Evolutionary conservation across 2,888 invertebrate genomes (phyloP).

Genomic region (Hydraecia micacea): DNA sequence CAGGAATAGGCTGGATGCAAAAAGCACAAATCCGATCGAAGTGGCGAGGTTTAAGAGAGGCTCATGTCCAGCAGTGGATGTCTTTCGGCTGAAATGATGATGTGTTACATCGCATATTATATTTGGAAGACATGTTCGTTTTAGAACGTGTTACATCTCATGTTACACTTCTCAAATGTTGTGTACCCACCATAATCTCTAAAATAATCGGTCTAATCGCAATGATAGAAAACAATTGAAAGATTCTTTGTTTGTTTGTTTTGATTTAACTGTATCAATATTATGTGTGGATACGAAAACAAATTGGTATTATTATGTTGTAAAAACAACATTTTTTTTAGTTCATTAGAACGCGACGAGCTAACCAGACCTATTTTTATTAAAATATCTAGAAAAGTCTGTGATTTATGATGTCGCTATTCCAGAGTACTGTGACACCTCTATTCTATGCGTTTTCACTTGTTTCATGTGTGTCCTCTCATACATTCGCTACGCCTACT

Average conservation of each 20-base stretch:
- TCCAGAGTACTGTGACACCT: neutral
- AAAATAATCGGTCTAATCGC: neutral
- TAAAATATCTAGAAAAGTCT: no score
- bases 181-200: neutral
- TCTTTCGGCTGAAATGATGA: no score
- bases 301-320: neutral
- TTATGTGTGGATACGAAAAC: neutral
- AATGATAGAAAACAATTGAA: neutral
- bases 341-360: neutral
- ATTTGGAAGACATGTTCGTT: neutral
- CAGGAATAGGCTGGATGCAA: neutral
- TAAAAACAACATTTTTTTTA: slow-evolving; percentile 1
- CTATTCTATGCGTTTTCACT: slow-evolving; percentile 8
- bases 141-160: neutral
- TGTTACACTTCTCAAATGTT: neutral
- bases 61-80: no score
- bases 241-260: neutral
- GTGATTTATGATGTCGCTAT: slow-evolving; percentile 31
- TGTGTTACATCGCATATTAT: neutral
- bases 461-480: slow-evolving; percentile 1
- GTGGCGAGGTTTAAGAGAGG: neutral
- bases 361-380: neutral
- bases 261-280: slow-evolving; percentile 4
- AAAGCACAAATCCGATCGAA: neutral
- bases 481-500: neutral